These are phyloP conservation scores for Drosophila parvula DNA, from an alignment of 1,140 invertebrate species.

Conservation along the genomic window DNA sequence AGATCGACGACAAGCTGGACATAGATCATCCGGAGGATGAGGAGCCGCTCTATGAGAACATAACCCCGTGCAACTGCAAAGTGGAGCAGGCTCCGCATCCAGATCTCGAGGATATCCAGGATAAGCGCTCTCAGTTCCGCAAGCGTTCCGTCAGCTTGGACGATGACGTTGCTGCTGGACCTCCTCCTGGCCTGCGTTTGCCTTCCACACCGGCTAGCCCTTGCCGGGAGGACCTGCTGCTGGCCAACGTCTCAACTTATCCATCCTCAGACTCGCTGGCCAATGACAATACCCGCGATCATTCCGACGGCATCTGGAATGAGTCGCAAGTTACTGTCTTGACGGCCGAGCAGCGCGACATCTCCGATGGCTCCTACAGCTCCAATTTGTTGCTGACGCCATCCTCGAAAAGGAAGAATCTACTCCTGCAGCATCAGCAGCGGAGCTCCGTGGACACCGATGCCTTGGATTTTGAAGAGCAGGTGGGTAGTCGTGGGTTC, in stretches of 20 bases:
- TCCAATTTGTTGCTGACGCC: conserved; percentile 88
- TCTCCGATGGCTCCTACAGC: conserved; percentile 84
- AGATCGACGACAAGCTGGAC: conserved; percentile 40
- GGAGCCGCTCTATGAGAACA: conserved; percentile 78
- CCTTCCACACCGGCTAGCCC: conserved; percentile 86
- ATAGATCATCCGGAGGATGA: conserved; percentile 56
- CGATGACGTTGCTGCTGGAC: conserved; percentile 40
- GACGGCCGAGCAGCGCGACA: conserved; percentile 86
- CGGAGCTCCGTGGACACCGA: conserved; percentile 93
- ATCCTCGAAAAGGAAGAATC: conserved; percentile 89
- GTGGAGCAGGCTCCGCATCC: conserved; percentile 22
- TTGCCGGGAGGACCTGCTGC: conserved; percentile 75
- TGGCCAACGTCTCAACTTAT: conserved; percentile 87
- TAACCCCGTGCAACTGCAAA: conserved; percentile 59
- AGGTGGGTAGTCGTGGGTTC: conserved; percentile 77
- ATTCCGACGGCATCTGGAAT: conserved; percentile 94
- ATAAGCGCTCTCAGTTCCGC: conserved; percentile 83
- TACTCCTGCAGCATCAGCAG: conserved; percentile 92
- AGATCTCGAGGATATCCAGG: conserved; percentile 7
- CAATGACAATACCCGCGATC: conserved; percentile 90
- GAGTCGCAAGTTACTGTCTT: conserved; percentile 93
- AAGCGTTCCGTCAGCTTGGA: conserved; percentile 88
- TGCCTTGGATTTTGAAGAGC: conserved; percentile 89
- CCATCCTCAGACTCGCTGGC: conserved; percentile 92
- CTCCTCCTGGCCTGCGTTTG: conserved; percentile 50